Evolutionary conservation across 2,797 vertebrate species (phyloP).

Genomic region (Monodelphis domestica): DNA sequence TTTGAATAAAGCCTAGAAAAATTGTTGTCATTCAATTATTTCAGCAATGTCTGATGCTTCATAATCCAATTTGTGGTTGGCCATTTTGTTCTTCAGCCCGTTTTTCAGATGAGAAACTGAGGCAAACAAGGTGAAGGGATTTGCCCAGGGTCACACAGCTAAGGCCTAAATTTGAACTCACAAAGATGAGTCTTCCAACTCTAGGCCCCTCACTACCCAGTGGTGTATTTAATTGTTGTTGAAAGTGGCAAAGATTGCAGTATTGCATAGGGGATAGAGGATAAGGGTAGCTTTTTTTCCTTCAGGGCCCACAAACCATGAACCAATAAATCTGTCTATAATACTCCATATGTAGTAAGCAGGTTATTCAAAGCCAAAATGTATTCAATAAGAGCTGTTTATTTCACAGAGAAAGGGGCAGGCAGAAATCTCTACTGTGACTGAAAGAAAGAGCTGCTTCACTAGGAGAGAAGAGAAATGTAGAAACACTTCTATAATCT

Average conservation of each 20-base stretch:
- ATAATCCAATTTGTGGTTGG: no score
- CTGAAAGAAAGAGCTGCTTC: slow-evolving; percentile 16
- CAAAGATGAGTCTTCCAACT: no score
- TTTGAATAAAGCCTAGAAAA: not conserved
- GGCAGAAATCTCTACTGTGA: not conserved
- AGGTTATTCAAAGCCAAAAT: not conserved
- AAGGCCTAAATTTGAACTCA: no score
- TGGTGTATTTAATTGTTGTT: not conserved
- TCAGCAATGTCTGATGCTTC: no score
- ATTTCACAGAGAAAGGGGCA: slow-evolving; percentile 45
- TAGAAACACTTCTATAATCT: not conserved
- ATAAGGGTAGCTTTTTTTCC: no score
- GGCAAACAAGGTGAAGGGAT: no score
- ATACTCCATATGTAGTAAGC: not conserved
- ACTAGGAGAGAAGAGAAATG: slow-evolving; percentile 19
- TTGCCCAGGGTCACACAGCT: no score
- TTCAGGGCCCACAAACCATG: not conserved
- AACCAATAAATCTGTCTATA: not conserved
- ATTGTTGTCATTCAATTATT: no score
- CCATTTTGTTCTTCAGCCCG: no score
- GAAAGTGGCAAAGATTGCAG: not conserved
- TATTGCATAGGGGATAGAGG: not conserved
- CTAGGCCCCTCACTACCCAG: no score
- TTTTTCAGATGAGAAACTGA: no score
- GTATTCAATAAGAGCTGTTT: slow-evolving; percentile 15